These are phyloP conservation scores for Nymphalis urticae DNA, from an alignment of 2,888 invertebrate species.

Conservation along the genomic window DNA sequence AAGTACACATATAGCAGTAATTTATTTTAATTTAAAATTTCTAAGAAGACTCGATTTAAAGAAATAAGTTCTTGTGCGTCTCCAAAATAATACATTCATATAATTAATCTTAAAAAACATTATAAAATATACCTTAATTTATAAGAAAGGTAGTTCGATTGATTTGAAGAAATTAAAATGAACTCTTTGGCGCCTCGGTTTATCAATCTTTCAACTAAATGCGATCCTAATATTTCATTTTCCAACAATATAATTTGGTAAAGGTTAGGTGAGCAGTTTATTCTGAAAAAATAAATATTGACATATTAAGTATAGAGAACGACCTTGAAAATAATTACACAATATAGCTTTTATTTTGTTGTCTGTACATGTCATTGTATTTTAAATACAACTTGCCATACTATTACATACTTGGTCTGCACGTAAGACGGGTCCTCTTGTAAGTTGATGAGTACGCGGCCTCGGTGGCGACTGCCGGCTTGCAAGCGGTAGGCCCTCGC, in stretches of 20 bases:
- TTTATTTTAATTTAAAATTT: too few relatives aligned
- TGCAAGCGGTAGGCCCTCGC: constrained; percentile 56
- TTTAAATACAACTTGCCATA: too few relatives aligned
- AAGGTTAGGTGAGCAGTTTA: constrained; percentile 43
- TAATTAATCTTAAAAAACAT: too few relatives aligned
- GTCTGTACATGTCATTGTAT: too few relatives aligned
- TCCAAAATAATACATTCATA: too few relatives aligned
- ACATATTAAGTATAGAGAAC: too few relatives aligned
- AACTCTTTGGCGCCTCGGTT: constrained; percentile 53
- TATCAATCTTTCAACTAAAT: constrained; percentile 50
- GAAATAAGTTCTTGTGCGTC: too few relatives aligned
- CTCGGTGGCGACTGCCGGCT: constrained; percentile 53
- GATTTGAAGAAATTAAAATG: constrained; percentile 41
- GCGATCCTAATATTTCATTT: constrained; percentile 45
- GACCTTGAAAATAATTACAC: too few relatives aligned
- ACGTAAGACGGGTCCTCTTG: constrained; percentile 28
- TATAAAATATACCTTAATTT: constrained; percentile 26
- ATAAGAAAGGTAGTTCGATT: constrained; percentile 22
- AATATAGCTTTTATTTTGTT: too few relatives aligned
- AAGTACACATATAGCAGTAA: too few relatives aligned
- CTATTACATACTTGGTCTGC: constrained; percentile 40
- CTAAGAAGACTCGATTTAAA: too few relatives aligned
- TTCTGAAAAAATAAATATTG: constrained; percentile 39
- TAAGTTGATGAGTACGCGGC: constrained; percentile 54
- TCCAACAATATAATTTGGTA: constrained; percentile 52